Evolutionary conservation across 2,888 invertebrate genomes (phyloP), one percentile per base, ranked within the genome.

Genomic region (Sphaerophoria taeniata): DNA sequence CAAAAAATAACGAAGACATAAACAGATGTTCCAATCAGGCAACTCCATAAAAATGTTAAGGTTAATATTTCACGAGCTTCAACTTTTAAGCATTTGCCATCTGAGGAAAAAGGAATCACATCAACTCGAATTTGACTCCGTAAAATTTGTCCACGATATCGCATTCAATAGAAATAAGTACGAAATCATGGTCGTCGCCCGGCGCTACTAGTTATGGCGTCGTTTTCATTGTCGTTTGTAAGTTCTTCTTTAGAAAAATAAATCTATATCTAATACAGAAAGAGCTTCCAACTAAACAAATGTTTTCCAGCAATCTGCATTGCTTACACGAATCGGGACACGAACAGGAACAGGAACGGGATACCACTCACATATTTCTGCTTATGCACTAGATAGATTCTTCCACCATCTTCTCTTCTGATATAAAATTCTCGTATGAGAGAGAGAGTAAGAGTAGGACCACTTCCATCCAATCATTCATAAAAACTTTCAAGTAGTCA

Each of bases 401-500:
- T n/a, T n/a, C 24, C 24, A 24, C 24, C 2, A 24, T 24, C 24
- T 24, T 2, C 24, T 24, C 2, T 24, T 24, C 1, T 24, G 24
- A 24, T 24, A 24, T 2, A 24, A n/a, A 24, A 24, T 24, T 24
- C 24, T 24, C 2, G 24, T n/a, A n/a, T n/a, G n/a, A n/a, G n/a
- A n/a, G n/a, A n/a, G n/a, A n/a, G n/a, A n/a, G n/a, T n/a, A n/a
- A n/a, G n/a, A n/a, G n/a, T n/a, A n/a, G n/a, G n/a, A n/a, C n/a
- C n/a, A n/a, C n/a, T n/a, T n/a, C n/a, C n/a, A n/a, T n/a, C n/a
- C n/a, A n/a, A n/a, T 69, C 72, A 72, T 69, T 77, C 47, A 78
- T 51, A 70, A 33, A 73, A 82, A 82, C 82, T 78, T 82, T 82
- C 73, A 83, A 79, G 83, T 79, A 79, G 79, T 84, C 75, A 75